These are phyloP conservation scores for Rhodophaea formosa DNA, from an alignment of 2,888 invertebrate genomes.

Conservation along the genomic window DNA sequence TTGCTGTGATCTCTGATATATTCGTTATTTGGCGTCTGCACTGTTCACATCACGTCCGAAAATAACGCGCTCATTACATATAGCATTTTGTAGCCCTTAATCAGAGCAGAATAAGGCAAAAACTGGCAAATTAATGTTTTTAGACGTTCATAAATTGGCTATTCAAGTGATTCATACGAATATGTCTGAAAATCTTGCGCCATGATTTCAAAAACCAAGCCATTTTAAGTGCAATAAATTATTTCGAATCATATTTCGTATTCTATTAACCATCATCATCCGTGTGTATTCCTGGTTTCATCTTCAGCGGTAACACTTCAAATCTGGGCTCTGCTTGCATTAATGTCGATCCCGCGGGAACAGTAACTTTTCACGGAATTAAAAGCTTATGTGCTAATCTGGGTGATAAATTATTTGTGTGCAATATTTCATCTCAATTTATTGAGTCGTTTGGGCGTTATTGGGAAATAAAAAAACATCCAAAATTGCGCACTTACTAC, in stretches of 20 bases:
- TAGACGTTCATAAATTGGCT: neutral
- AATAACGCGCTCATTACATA: constrained; percentile 45
- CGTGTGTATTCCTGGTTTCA: no score
- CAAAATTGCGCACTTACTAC: no score
- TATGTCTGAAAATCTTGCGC: neutral
- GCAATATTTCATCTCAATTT: no score
- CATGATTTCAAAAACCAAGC: neutral
- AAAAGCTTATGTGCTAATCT: no score
- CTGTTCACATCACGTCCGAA: constrained; percentile 30
- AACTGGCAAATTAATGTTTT: neutral
- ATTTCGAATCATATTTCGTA: neutral
- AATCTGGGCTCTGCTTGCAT: no score
- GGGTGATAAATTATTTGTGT: no score
- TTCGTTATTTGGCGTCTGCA: constrained; percentile 27
- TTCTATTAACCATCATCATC: no score
- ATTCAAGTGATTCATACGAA: neutral
- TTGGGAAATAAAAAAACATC: no score
- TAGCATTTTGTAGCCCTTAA: constrained; percentile 13
- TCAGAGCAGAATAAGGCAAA: neutral
- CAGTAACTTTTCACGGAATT: no score
- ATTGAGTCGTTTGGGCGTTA: no score
- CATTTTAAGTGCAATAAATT: neutral
- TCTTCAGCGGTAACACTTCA: no score
- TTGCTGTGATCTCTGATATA: constrained; percentile 43
- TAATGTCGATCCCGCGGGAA: no score